Evolutionary conservation across 2,888 invertebrate species (phyloP), one percentile per base, ranked within the genome.

Genomic region (Acanthopleura granulata): DNA sequence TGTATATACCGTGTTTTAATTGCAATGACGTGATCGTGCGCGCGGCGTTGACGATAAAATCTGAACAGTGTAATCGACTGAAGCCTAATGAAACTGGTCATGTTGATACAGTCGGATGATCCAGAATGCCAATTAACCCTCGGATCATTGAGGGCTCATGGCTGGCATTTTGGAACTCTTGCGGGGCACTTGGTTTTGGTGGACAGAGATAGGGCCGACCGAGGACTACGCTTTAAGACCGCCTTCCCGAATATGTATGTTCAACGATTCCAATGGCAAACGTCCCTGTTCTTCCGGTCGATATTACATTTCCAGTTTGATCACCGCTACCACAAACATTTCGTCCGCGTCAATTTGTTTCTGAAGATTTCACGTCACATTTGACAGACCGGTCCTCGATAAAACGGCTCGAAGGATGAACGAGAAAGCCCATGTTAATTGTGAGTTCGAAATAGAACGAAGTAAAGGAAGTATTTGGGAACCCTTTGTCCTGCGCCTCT

Each of bases 351-450:
- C 66, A 66, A 66, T 66, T 66, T 66, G 66, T 66, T 66, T 66
- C 25, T 27, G 66, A 66, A 66, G n/a, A 66, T 66, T 66, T 66
- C 66, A 66, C 66, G 66, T 66, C 66, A 66, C 66, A 66, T 66
- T 66, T 66, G 66, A 66, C 66, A 66, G 29, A 16, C 66, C 22
- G 6, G 29, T 6, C 29, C 27, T 18, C 22, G 22, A 66, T 57
- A 57, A 57, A 66, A 22, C 25, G 16, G 66, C 16, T 66, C 25
- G 66, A 66, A 66, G 66, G 66, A 66, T 66, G 25, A 27, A 66
- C 25, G 66, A 27, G 16, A 16, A 27, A 66, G 66, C 15, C n/a
- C 57, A 57, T 22, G 57, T 3, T 40, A 40, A 6, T 40, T 3
- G 4, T 40, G 40, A 40, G 9, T 40, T 40, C 40, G 4, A 40